Conservation (phyloP, 2,797 vertebrate genomes). For the Bradypus variegatus region DNA sequence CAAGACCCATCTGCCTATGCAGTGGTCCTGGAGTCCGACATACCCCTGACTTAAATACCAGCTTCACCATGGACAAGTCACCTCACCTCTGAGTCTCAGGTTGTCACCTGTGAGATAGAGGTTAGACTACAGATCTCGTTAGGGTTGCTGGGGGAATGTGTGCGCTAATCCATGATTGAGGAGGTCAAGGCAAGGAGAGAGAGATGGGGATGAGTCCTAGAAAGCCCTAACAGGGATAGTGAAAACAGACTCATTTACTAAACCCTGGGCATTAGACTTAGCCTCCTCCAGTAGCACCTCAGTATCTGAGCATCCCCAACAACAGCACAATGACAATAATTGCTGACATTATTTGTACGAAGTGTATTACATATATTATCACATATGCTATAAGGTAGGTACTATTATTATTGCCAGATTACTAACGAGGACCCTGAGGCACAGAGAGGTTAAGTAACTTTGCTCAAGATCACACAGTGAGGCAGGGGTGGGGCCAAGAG, state of each 20-base stretch:
- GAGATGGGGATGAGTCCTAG: neutral
- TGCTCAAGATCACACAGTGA: neutral
- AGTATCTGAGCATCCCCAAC: neutral
- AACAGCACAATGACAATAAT: neutral
- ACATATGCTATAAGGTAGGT: neutral
- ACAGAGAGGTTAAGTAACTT: neutral
- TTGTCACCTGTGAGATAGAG: neutral
- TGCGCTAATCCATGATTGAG: neutral
- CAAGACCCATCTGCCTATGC: neutral
- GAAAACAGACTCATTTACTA: neutral
- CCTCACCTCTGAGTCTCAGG: neutral
- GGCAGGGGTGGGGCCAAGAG: neutral
- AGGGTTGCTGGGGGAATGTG: neutral
- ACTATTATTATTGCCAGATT: neutral
- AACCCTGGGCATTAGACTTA: neutral
- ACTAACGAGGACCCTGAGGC: neutral
- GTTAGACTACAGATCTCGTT: neutral
- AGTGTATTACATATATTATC: neutral
- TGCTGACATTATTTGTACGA: neutral
- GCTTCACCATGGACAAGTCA: neutral
- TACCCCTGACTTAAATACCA: neutral
- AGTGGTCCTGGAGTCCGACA: neutral
- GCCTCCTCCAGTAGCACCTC: neutral
- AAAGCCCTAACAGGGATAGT: neutral
- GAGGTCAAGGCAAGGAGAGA: neutral